Percentiles rank a stretch among this genome's conserved stretches.
Evolutionary conservation across 1,140 invertebrate genomes (phyloP).

Genomic region (Hycleus phaleratus): DNA sequence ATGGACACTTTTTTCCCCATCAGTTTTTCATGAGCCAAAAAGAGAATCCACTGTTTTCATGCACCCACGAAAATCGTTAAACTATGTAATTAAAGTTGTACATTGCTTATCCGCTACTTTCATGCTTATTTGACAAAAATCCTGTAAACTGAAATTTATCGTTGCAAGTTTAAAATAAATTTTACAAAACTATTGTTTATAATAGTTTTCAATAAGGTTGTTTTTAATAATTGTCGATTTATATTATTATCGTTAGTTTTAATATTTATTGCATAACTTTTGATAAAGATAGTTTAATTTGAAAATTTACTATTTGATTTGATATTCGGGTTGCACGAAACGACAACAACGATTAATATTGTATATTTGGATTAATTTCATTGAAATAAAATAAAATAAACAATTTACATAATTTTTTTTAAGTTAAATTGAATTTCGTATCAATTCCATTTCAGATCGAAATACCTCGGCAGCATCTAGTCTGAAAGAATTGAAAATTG

Average conservation of each 20-base stretch:
- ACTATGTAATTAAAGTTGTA: constrained; percentile 10
- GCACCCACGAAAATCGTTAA: constrained; percentile 10
- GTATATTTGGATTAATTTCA: not conserved
- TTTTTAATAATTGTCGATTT: no score
- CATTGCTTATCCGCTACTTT: not conserved
- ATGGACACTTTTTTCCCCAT: not conserved
- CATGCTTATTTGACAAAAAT: constrained; percentile 15
- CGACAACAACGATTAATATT: not conserved
- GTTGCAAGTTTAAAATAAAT: no score
- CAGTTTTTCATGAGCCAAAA: not conserved
- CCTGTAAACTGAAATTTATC: not conserved
- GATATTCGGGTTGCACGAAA: no score
- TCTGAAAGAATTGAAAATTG: constrained; percentile 14
- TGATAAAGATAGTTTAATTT: no score
- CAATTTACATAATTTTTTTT: not conserved
- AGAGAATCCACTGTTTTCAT: not conserved
- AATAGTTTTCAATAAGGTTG: no score
- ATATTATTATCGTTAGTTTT: no score
- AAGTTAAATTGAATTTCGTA: not conserved
- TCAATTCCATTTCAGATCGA: constrained; percentile 17
- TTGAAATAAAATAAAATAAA: not conserved
- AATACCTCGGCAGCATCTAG: constrained; percentile 6
- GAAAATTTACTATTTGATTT: no score
- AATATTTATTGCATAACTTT: no score
- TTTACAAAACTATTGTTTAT: no score